Percentiles rank a stretch among this genome's conserved stretches.
These are phyloP conservation scores for Arctia plantaginis DNA, from an alignment of 2,888 invertebrate genomes.

Conservation along the genomic window DNA sequence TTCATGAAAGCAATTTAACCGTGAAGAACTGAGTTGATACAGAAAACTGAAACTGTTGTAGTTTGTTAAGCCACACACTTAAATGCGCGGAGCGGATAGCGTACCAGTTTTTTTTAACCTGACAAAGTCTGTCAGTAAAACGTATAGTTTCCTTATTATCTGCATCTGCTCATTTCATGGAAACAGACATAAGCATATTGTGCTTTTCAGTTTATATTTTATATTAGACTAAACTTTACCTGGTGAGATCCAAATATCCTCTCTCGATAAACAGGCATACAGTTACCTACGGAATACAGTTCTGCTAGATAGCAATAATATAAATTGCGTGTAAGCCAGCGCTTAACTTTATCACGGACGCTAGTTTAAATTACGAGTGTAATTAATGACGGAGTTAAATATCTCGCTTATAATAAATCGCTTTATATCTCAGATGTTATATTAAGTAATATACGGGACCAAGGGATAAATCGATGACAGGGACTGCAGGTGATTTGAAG, in stretches of 20 bases:
- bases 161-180: too few relatives aligned
- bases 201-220: too few relatives aligned
- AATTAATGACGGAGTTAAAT: neutral
- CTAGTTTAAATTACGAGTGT: neutral
- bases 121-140: too few relatives aligned
- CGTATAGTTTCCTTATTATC: too few relatives aligned
- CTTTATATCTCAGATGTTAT: neutral
- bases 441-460: neutral
- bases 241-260: neutral
- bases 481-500: neutral
- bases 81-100: slow-evolving; percentile 1
- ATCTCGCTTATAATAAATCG: neutral
- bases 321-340: neutral
- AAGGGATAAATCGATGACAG: neutral
- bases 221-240: too few relatives aligned
- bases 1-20: slow-evolving; percentile 44
- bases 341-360: neutral
- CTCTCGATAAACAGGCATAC: neutral
- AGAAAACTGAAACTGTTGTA: slow-evolving; percentile 43
- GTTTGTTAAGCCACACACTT: neutral
- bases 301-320: neutral
- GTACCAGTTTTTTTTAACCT: neutral
- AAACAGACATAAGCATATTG: too few relatives aligned
- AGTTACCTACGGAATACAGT: neutral
- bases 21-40: slow-evolving; percentile 30